Evolutionary conservation across 2,113 vertebrate species (phyloP), one percentile per base, ranked within the genome.

Genomic region (Etheostoma cragini): DNA sequence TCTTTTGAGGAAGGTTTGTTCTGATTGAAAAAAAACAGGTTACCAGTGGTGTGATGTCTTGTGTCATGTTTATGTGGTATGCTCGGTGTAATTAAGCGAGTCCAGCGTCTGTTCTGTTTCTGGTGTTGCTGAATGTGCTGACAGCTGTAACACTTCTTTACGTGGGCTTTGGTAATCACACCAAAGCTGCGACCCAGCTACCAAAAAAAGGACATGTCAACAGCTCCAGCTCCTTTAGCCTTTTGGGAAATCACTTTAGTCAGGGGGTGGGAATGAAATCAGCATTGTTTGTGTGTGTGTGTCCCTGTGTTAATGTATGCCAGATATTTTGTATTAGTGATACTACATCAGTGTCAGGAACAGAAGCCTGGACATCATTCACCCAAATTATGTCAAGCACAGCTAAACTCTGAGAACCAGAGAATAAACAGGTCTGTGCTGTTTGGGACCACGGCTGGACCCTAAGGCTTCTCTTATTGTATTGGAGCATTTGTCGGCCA

Each of bases 181-280:
- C 26, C 46, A 50, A 63, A 69, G 68, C 70, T 54, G 0, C 33
- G 38, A 64, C 72, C 65, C 50, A 35, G 53, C 67, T 35, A 26
- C 53, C 63, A 35, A 75, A 83, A 46, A 78, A 69, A 83, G 72
- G 81, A 84, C 72, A 62, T 53, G 85, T 88, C 84, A 85, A 77
- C 63, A 80, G 65, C 76, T 89, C 65, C 30, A 33, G 81, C 53
- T 68, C 73, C 70, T 64, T 74, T 45, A 63, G 73, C 21, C 49
- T 72, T 73, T 47, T 67, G 81, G 82, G 85, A 83, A 91, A 91
- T 90, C 22, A 83, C 52, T 69, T 60, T n/a, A 79, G 42, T 17
- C 24, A 75, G 24, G 12, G 21, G 42, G 15, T 57, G 50, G 26
- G 7, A 69, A 16, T 17, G 30, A 76, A 76, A 75, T 67, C 7